Conservation (phyloP, 2,113 vertebrate genomes). For the Nettapus auritus region DNA sequence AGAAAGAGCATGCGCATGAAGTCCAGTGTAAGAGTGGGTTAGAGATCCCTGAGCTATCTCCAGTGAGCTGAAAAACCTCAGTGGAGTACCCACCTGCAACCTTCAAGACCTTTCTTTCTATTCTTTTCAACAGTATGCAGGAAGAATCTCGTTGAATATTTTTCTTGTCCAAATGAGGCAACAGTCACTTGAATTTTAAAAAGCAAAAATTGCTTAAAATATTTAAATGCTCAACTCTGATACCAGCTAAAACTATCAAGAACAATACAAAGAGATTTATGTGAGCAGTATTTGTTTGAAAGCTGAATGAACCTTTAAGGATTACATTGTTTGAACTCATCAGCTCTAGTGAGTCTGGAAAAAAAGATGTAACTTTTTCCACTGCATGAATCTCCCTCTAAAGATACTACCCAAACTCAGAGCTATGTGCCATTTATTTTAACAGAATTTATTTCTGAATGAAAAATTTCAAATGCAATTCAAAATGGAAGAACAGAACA, state of each 20-base stretch:
- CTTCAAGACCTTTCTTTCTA: not conserved
- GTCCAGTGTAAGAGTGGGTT: not conserved
- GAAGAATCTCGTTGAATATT: not conserved
- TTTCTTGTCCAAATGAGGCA: not conserved
- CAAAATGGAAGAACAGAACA: not conserved
- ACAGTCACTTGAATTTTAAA: not conserved
- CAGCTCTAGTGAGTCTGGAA: not conserved
- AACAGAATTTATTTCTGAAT: not conserved
- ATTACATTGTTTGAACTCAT: not conserved
- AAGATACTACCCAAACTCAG: not conserved
- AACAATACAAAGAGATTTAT: not conserved
- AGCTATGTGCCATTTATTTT: not conserved
- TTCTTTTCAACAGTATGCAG: accelerated
- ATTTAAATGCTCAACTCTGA: not conserved
- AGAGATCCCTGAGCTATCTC: not conserved
- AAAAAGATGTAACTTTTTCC: not conserved
- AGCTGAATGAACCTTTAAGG: not conserved
- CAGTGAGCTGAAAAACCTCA: not conserved
- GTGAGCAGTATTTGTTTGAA: accelerated
- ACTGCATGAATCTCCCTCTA: accelerated
- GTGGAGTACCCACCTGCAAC: not conserved
- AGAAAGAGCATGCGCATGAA: not conserved
- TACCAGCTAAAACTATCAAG: not conserved
- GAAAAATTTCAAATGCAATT: not conserved
- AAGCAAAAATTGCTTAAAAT: accelerated